Evolutionary conservation across 2,113 vertebrate species (phyloP), one percentile per base, ranked within the genome.

Genomic region (Speoplatyrhinus poulsoni): DNA sequence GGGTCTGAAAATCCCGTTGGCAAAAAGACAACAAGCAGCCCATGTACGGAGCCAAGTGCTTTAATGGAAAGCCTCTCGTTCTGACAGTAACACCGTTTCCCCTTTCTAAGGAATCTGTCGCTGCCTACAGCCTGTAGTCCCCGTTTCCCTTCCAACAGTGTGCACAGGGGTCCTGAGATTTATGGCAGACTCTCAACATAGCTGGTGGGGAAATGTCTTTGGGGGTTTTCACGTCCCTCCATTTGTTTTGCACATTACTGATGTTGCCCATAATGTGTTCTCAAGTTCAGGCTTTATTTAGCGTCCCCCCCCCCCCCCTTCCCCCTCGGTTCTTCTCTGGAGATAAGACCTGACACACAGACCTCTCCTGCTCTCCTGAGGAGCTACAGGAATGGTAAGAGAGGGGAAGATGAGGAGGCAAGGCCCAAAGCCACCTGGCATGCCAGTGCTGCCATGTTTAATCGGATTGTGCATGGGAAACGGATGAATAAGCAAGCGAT

Each of bases 231-330:
- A 72, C 89, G 85, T 86, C 77, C 87, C 82, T 85, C 85, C 85
- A 89, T 92, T 92, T 92, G 90, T 91, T 93, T 93, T 93, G 87
- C 89, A 89, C 91, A 88, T 92, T 90, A 91, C 91, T 87, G 87
- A 90, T 89, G 91, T 90, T 92, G 89, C 86, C 85, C 88, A 89
- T 92, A 92, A 92, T 90, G 85, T 85, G 85, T 91, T 92, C 90
- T 91, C 85, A 83, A 84, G 85, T 90, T 91, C 87, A 91, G 85
- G 85, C 89, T 90, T 91, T 88, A 90, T 92, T 92, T 91, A 89
- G 90, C n/a, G n/a, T n/a, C n/a, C n/a, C n/a, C n/a, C 19, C 19
- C 19, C 19, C 19, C 19, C 19, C 19, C 19, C 19, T 88, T 76
- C 82, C 65, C 73, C 77, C 78, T 55, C 69, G 65, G 75, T 90